These are phyloP conservation scores for Drosophila longiperda DNA, from an alignment of 2,888 invertebrate genomes.

Conservation along the genomic window DNA sequence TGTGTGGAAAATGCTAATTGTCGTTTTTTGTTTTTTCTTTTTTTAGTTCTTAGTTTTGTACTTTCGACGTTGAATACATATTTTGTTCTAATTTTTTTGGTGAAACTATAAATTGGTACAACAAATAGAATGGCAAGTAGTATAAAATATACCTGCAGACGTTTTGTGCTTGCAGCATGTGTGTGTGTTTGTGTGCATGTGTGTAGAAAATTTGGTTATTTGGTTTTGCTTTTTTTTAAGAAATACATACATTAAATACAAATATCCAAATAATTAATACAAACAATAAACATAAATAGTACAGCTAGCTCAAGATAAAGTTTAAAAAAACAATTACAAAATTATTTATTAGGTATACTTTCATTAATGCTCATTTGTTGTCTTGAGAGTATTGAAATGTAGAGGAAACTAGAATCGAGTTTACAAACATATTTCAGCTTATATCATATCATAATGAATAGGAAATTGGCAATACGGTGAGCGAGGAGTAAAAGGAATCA, in stretches of 20 bases:
- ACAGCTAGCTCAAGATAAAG: conserved; percentile 40
- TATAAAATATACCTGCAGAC: conserved; percentile 42
- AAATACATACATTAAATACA: conserved; percentile 66
- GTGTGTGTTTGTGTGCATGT: conserved; percentile 30
- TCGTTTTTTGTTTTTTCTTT: conserved; percentile 23
- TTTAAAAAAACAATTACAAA: conserved; percentile 44
- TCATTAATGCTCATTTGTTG: conserved; percentile 67
- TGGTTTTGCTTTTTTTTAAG: conserved; percentile 58
- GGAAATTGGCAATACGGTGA: conserved; percentile 81
- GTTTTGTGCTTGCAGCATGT: conserved; percentile 71
- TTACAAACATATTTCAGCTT: conserved; percentile 57
- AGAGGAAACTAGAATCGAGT: conserved; percentile 49
- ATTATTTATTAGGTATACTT: conserved; percentile 56
- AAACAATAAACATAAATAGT: conserved; percentile 52
- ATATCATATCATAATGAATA: conserved; percentile 54
- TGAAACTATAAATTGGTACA: conserved; percentile 62
- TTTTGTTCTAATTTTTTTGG: conserved; percentile 63
- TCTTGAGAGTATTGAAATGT: conserved; percentile 67
- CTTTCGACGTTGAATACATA: conserved; percentile 60
- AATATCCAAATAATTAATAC: conserved; percentile 63
- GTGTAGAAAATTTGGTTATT: conserved; percentile 43
- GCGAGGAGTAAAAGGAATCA: conserved; percentile 76
- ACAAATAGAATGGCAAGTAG: conserved; percentile 35
- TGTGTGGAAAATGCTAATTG: conserved; percentile 58
- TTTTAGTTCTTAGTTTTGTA: conserved; percentile 47